Conservation (phyloP, 2,113 vertebrate genomes). For the Rynchops niger region DNA sequence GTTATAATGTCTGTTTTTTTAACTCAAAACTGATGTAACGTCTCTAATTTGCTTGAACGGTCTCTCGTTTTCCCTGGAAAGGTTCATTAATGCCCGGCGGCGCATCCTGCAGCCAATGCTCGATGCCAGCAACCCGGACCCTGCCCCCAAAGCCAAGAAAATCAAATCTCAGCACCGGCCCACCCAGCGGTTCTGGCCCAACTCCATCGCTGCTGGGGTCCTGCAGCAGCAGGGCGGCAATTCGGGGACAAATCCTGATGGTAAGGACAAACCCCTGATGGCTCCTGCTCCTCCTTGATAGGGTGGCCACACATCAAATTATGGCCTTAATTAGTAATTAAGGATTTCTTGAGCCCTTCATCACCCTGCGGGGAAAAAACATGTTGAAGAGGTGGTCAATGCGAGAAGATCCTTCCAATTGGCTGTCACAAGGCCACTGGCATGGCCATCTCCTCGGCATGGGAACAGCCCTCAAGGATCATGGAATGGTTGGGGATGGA, state of each 20-base stretch:
- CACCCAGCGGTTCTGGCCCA: conserved; percentile 97
- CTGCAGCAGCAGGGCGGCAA: conserved; percentile 89
- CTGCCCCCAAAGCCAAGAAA: conserved; percentile 97
- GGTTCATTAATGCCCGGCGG: conserved; percentile 97
- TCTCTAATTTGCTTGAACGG: accelerated
- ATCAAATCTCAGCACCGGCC: conserved; percentile 99
- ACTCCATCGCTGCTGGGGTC: conserved; percentile 95
- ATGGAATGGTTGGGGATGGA: too few relatives aligned
- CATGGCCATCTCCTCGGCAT: too few relatives aligned
- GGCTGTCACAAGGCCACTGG: not conserved
- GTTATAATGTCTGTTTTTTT: accelerated
- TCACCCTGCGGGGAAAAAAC: not conserved
- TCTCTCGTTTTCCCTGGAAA: not conserved
- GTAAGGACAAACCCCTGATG: conserved; percentile 66
- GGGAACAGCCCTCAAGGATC: not conserved
- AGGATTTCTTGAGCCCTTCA: not conserved
- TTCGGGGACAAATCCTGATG: conserved; percentile 86
- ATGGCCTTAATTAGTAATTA: not conserved
- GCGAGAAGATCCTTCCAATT: not conserved
- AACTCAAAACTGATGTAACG: accelerated
- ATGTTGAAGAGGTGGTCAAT: accelerated
- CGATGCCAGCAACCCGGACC: conserved; percentile 97
- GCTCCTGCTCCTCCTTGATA: not conserved
- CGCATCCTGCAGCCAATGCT: conserved; percentile 98
- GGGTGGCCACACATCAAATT: accelerated